Base-by-base conservation (phyloP, 2,888 invertebrate genomes). In the Protophormia terraenovae region DNA sequence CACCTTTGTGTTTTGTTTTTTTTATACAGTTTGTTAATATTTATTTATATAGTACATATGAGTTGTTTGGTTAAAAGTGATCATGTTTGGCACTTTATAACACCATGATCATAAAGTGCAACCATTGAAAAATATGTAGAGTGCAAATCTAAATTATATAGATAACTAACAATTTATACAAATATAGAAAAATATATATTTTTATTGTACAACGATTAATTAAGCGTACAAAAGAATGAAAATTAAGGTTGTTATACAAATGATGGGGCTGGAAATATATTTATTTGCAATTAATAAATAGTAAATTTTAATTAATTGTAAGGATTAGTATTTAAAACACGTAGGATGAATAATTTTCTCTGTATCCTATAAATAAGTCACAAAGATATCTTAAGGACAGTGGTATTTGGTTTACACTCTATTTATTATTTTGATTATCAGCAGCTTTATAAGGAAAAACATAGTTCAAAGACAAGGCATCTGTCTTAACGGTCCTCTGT, bases 1-100 rank as follows among this genome's bases (percentile, higher is more conserved):
- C 38, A 77, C 55, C 19, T 47, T 76, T 66, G 41, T 77, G 50
- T 62, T 58, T 53, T 55, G 22, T 19, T 12, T 1, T 66, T 27
- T 6, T 6, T 53, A n/a, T 35, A 64, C 53, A 10, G 58, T 67
- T 67, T 47, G 24, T 50, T 45, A 50, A 41, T 41, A 55, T 22
- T 1, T 50, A 50, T 66, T 72, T 80, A 24, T n/a, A n/a, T n/a
- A n/a, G n/a, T 50, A 35, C 35, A 35, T 22, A 50, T 45, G 14
- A 69, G 35, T 50, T 67, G 22, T 29, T 16, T 69, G 45, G 16
- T 69, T 73, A 41, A 77, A 86, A 71, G 85, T 78, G 85, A 78
- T 82, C 85, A 85, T 71, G 82, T 75, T 82, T 85, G 82, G 82
- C 85, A 85, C 71, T 85, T 85, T 82, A 75, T 81, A 80, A 71